A percentile compares a stretch with the other conserved stretches of the same genome.
These are phyloP conservation scores for Cotesia chilonis DNA, from an alignment of 1,140 invertebrate genomes.

Conservation along the genomic window DNA sequence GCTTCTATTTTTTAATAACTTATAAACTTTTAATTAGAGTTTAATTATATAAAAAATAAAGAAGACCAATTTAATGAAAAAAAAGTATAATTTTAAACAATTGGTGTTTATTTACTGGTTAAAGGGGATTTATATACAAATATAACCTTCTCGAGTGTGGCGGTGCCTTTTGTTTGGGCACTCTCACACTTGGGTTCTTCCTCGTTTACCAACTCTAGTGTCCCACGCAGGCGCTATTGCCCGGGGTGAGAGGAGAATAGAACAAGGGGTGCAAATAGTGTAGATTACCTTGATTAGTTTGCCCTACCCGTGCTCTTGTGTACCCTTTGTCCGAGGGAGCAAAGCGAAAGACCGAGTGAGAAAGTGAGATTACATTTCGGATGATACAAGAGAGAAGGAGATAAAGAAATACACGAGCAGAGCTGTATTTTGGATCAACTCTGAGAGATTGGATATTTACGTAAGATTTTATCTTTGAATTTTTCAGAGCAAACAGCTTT, in stretches of 20 bases:
- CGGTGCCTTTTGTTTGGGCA: slow-evolving; percentile 33
- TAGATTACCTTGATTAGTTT: slow-evolving; percentile 48
- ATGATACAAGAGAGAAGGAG: neutral
- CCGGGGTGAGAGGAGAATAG: slow-evolving; percentile 7
- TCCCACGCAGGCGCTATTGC: slow-evolving; percentile 23
- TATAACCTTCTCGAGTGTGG: slow-evolving; percentile 38
- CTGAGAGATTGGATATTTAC: slow-evolving; percentile 41
- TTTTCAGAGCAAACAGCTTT: neutral
- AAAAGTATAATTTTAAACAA: too few relatives aligned
- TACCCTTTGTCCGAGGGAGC: slow-evolving; percentile 41
- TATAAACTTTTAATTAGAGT: too few relatives aligned
- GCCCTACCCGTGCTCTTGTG: slow-evolving; percentile 40
- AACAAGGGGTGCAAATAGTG: slow-evolving; percentile 42
- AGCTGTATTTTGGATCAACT: slow-evolving; percentile 35
- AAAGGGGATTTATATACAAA: neutral
- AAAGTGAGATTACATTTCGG: neutral
- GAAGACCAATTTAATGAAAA: too few relatives aligned
- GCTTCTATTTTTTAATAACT: too few relatives aligned
- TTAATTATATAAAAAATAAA: too few relatives aligned
- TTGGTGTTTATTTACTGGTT: too few relatives aligned
- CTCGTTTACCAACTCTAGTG: slow-evolving; percentile 24
- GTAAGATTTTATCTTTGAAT: slow-evolving; percentile 30
- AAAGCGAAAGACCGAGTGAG: slow-evolving; percentile 6
- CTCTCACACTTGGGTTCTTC: slow-evolving; percentile 44
- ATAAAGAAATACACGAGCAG: slow-evolving; percentile 28